A percentile compares a stretch with the other conserved stretches of the same genome.
These are phyloP conservation scores for Barbus barbus DNA, from an alignment of 2,113 vertebrate genomes.

Conservation along the genomic window DNA sequence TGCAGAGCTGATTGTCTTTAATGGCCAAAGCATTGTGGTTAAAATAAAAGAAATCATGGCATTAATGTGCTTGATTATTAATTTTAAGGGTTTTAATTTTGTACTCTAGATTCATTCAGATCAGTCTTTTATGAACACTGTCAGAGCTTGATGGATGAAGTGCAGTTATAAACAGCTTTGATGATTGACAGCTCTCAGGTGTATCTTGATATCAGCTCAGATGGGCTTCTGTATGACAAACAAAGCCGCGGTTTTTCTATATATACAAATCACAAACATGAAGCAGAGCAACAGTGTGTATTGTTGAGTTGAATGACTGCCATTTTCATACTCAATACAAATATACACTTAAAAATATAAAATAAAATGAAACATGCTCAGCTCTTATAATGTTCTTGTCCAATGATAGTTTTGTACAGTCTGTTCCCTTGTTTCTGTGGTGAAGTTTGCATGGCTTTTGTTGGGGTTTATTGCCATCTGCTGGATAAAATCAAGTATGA, in stretches of 20 bases:
- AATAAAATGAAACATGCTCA: background rate
- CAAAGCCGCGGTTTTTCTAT: background rate
- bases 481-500: background rate
- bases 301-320: background rate
- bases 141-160: background rate
- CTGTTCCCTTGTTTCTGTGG: slow-evolving; percentile 8
- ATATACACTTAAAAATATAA: background rate
- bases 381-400: background rate
- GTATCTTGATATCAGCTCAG: background rate
- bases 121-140: no score
- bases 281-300: background rate
- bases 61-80: background rate
- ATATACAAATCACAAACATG: background rate
- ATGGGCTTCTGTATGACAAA: background rate
- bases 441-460: background rate
- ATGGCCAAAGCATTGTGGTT: background rate
- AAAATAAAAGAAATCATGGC: background rate
- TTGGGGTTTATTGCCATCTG: slow-evolving; percentile 45
- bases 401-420: background rate
- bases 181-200: background rate
- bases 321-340: background rate
- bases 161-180: background rate
- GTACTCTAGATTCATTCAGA: background rate
- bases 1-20: background rate
- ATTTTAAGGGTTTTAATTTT: background rate